A percentile compares a stretch with the other conserved stretches of the same genome.
Evolutionary conservation across 2,888 invertebrate genomes (phyloP).

Genomic region (Stenoptilia bipunctidactyla): DNA sequence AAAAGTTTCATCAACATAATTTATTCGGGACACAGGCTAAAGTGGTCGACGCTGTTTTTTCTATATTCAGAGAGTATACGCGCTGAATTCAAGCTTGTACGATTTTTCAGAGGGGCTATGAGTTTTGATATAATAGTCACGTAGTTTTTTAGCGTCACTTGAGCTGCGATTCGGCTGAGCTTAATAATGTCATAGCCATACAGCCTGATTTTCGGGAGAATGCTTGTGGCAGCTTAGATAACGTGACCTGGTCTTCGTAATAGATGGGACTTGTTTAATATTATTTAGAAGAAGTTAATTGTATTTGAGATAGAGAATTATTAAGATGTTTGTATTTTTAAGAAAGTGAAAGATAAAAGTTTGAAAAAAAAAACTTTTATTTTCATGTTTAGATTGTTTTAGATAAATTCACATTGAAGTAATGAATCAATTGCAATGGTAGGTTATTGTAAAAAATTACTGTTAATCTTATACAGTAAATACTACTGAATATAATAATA

Average conservation of each 20-base stretch:
- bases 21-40: conserved; percentile 52
- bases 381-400: too few species aligned
- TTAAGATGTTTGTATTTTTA: too few species aligned
- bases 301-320: too few species aligned
- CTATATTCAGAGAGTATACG: conserved; percentile 44
- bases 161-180: conserved; percentile 54
- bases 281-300: too few species aligned
- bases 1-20: conserved; percentile 62
- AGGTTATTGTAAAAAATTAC: too few species aligned
- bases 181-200: conserved; percentile 58
- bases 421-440: too few species aligned
- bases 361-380: too few species aligned
- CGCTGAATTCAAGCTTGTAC: conserved; percentile 36
- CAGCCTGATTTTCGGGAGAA: conserved; percentile 19
- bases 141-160: conserved; percentile 56
- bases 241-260: conserved; percentile 24
- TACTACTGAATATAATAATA: too few species aligned
- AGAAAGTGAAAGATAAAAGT: too few species aligned
- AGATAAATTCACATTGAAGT: too few species aligned
- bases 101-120: conserved; percentile 43
- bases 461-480: too few species aligned
- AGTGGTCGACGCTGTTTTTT: conserved; percentile 43
- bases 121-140: conserved; percentile 55
- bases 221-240: conserved; percentile 19
- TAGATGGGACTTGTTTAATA: too few species aligned